Base-by-base conservation (phyloP, 2,888 invertebrate species). In the Augiades crinisus region DNA sequence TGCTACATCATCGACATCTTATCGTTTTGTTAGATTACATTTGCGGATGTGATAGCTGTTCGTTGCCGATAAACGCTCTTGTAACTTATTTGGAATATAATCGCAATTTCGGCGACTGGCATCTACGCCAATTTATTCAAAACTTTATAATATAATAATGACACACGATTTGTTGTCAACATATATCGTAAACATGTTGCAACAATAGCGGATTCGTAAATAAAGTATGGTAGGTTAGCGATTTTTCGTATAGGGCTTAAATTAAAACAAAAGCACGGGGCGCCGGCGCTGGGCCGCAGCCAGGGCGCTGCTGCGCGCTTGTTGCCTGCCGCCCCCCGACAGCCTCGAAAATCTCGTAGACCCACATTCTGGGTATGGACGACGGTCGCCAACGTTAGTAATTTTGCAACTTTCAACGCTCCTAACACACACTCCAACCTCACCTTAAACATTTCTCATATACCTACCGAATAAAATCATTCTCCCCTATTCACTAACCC, bases 361-460 rank as follows among this genome's bases (percentile, higher is more conserved):
- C 59, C 81, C 81, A 46, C 70, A 79, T 65, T 73, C 73, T 46
- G 71, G 67, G 56, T 75, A 67, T 59, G 71, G 68, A 58, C 78
- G 81, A 64, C 75, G 73, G 56, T 83, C 84, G 38, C 70, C 75
- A 59, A 83, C 78, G 88, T 88, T 82, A 87, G 87, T 84, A 78
- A 63, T 59, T 60, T 54, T 56, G 47, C 50, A 53, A 54, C 10
- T 57, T 58, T 55, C 54, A 58, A 54, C 49, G 62, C 67, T 68
- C 67, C 63, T 64, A 68, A 62, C 68, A 71, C 74, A 70, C 74
- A 70, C 67, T 61, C 64, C 62, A 63, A 77, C 76, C 81, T 85
- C 81, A 79, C 77, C 79, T 74, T 65, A 71, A 74, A 73, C 70
- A 74, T 69, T 30, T 37, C 36, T 54, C 51, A 51, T 62, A 55